phyloP scores from a whole-genome alignment of 2,888 invertebrate genomes.

The Merodon equestris region DNA sequence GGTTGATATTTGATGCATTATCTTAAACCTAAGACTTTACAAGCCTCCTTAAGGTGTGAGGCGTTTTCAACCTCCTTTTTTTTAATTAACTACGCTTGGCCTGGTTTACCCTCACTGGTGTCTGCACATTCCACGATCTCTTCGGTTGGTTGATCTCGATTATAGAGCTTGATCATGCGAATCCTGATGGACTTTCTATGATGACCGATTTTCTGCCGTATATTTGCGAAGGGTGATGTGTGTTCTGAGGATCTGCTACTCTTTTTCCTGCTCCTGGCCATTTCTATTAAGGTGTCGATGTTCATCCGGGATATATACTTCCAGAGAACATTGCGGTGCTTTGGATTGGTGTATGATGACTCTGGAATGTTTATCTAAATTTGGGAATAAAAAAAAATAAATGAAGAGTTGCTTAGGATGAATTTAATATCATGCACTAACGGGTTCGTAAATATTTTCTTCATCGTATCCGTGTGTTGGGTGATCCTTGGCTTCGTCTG shows the following conservation, averaged over 20 bases:
- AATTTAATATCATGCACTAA: slow-evolving; percentile 52
- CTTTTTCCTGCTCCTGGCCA: slow-evolving; percentile 70
- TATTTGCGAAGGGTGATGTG: slow-evolving; percentile 71
- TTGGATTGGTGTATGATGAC: slow-evolving; percentile 34
- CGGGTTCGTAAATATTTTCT: slow-evolving; percentile 75
- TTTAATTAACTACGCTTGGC: slow-evolving; percentile 10
- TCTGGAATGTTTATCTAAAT: slow-evolving; percentile 72
- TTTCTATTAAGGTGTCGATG: slow-evolving; percentile 71
- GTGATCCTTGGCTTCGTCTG: slow-evolving; percentile 13
- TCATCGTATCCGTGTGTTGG: slow-evolving; percentile 69
- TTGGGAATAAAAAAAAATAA: slow-evolving; percentile 14
- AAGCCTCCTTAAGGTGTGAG: background rate
- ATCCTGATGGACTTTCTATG: slow-evolving; percentile 73
- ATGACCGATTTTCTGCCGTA: slow-evolving; percentile 72
- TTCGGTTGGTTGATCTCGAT: slow-evolving; percentile 52
- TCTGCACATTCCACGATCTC: slow-evolving; percentile 13
- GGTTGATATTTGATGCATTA: background rate
- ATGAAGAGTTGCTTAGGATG: background rate
- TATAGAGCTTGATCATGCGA: slow-evolving; percentile 72
- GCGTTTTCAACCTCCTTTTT: background rate
- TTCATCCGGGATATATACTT: slow-evolving; percentile 72
- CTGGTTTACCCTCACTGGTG: slow-evolving; percentile 10
- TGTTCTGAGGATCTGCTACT: slow-evolving; percentile 39
- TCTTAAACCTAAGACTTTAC: background rate
- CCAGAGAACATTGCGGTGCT: slow-evolving; percentile 70